Evolutionary conservation across 2,888 invertebrate genomes (phyloP), one percentile per base, ranked within the genome.

Genomic region (Harpalus rubripes): DNA sequence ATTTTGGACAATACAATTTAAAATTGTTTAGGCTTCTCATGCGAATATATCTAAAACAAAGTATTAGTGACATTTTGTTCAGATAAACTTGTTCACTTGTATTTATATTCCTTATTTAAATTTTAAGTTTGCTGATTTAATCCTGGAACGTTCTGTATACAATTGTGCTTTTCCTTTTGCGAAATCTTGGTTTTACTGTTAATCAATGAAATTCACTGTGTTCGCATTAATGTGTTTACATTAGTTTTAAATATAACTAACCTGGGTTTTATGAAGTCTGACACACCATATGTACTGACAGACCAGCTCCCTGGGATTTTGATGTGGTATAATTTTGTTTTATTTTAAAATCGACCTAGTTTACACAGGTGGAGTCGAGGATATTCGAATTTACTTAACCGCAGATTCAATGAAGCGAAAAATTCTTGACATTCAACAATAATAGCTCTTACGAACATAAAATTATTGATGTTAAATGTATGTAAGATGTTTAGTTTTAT

Each of bases 361-460:
- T 68, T 68, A 68, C 32, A 39, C 68, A 68, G 68, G 68, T 68
- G 68, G 26, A 32, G 39, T 68, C 68, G 39, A 68, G 68, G 65
- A 65, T 65, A 65, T n/a, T 68, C 68, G 68, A 68, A 68, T 68
- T 68, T 68, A 39, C 68, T 39, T 39, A 68, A 68, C 68, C 68
- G 39, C 68, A 68, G 8, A 68, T 68, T 68, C 41, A 68, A 68
- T 68, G 68, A 68, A 68, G 68, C 68, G 68, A 68, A 39, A 68
- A 32, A 68, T 68, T 68, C 68, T 68, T 68, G 68, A 68, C 68
- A 68, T 68, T 68, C 68, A 68, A 15, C 39, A 68, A 68, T 68
- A 68, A 68, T 68, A 68, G 68, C 15, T 68, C 68, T 26, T 63
- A 22, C 10, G 63, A 22, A 26, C 22, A 26, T 63, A 22, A 26